Conservation (phyloP, 2,113 vertebrate species). For the Nothoprocta pentlandii region DNA sequence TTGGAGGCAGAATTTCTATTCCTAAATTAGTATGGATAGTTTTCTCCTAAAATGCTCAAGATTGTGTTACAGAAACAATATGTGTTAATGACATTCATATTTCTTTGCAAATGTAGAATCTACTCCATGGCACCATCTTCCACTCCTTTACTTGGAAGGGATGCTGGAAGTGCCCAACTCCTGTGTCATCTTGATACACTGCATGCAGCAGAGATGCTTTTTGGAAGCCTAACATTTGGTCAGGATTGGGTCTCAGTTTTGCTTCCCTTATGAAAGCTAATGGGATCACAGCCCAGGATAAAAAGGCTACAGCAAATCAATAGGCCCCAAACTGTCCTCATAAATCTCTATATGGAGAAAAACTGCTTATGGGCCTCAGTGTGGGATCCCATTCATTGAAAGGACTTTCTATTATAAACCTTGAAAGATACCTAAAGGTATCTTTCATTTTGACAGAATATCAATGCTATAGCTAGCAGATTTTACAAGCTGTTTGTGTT, state of each 20-base stretch:
- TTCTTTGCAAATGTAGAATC: not conserved
- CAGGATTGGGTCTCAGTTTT: rapidly evolving
- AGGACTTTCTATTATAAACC: not conserved
- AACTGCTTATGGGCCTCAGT: not conserved
- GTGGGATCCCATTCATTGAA: not conserved
- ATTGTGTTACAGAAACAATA: not conserved
- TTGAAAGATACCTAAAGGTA: not conserved
- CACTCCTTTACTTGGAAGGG: not conserved
- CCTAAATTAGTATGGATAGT: not conserved
- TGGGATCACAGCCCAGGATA: not conserved
- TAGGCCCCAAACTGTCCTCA: not conserved
- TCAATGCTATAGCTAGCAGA: not conserved
- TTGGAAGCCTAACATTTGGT: rapidly evolving
- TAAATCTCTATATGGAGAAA: not conserved
- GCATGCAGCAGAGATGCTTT: not conserved
- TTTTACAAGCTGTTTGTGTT: not conserved
- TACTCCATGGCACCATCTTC: not conserved
- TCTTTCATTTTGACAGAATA: not conserved
- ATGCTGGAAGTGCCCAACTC: not conserved
- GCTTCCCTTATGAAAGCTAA: not conserved
- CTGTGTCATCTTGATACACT: not conserved
- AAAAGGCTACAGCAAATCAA: not conserved
- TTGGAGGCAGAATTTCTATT: not conserved
- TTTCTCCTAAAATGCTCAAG: not conserved
- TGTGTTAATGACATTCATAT: not conserved